These are phyloP conservation scores for Cynocephalus volans DNA, from an alignment of 2,113 vertebrate genomes.

Conservation along the genomic window DNA sequence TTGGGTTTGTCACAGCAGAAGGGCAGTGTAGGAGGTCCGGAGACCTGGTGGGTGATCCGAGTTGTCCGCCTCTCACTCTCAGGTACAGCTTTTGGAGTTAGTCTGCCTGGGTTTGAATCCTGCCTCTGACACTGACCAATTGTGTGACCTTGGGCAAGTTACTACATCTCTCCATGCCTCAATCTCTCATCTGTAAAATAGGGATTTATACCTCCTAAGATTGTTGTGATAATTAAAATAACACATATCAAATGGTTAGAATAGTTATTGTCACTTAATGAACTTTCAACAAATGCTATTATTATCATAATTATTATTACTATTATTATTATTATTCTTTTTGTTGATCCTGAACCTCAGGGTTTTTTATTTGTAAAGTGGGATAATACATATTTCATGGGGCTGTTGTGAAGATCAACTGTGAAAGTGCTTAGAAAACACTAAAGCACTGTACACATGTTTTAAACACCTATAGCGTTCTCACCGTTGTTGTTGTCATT, in stretches of 20 bases:
- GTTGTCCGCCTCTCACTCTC: background rate
- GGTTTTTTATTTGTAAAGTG: slow-evolving; percentile 34
- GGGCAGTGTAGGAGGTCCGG: background rate
- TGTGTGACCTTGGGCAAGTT: background rate
- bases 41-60: background rate
- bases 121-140: background rate
- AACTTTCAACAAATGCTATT: background rate
- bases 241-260: background rate
- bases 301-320: background rate
- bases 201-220: background rate
- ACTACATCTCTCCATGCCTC: background rate
- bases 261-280: background rate
- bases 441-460: background rate
- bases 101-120: background rate
- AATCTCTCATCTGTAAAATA: background rate
- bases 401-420: background rate
- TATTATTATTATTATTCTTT: background rate
- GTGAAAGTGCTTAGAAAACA: background rate
- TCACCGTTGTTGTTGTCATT: background rate
- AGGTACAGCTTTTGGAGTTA: background rate
- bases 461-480: background rate
- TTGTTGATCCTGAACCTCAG: background rate
- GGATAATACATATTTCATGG: background rate
- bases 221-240: slow-evolving; percentile 4
- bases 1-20: background rate